Conservation (phyloP, 2,113 vertebrate genomes). For the Barnardius zonarius region DNA sequence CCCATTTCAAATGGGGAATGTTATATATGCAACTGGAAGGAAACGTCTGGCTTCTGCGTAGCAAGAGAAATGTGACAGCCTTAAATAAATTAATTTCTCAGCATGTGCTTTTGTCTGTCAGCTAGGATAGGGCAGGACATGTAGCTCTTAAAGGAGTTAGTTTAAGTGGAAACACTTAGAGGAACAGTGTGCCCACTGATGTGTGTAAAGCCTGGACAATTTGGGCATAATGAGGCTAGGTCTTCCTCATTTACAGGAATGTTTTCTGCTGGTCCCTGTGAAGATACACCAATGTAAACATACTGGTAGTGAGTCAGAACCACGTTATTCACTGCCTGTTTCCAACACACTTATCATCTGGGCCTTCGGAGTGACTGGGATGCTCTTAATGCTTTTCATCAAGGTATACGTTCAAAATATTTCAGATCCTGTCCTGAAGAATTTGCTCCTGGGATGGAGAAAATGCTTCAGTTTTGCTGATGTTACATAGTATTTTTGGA, state of each 20-base stretch:
- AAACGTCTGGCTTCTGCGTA: background rate
- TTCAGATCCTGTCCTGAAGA: background rate
- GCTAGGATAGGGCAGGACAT: background rate
- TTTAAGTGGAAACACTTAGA: background rate
- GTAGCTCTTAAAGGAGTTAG: background rate
- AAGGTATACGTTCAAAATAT: background rate
- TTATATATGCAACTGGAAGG: background rate
- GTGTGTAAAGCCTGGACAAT: background rate
- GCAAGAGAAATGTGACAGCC: background rate
- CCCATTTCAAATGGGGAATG: background rate
- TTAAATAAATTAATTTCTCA: conserved; percentile 7
- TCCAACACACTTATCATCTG: background rate
- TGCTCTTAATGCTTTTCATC: background rate
- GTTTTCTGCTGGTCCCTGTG: background rate
- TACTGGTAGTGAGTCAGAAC: background rate
- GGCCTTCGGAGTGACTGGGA: background rate
- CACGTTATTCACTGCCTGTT: background rate
- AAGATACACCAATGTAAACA: background rate
- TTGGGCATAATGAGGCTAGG: background rate
- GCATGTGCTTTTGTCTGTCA: background rate
- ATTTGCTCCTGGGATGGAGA: background rate
- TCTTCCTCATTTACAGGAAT: background rate
- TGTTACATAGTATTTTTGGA: background rate
- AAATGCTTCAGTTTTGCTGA: background rate
- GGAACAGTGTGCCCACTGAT: background rate